Evolutionary conservation across 2,797 vertebrate genomes (phyloP).

Genomic region (Cyprinella venusta): DNA sequence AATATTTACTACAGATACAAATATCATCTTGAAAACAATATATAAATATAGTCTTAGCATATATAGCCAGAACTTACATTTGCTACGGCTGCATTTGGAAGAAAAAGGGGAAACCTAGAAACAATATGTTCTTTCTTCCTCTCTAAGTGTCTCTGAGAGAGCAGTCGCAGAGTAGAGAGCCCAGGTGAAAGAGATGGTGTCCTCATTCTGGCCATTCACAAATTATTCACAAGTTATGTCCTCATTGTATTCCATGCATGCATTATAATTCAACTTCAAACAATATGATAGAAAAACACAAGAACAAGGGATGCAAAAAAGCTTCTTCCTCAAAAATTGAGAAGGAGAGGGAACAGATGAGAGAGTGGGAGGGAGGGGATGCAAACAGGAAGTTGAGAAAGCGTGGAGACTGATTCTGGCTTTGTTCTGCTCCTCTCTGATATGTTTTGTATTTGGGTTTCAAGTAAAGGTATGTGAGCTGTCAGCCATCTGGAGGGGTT

Average conservation of each 20-base stretch:
- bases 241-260: conserved; percentile 74
- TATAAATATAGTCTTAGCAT: not conserved
- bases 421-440: conserved; percentile 68
- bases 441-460: conserved; percentile 72
- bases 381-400: conserved; percentile 58
- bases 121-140: conserved; percentile 40
- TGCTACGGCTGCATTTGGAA: conserved; percentile 30
- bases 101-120: not conserved
- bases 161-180: conserved; percentile 47
- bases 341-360: conserved; percentile 56
- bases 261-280: conserved; percentile 77
- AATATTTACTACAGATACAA: conserved; percentile 4
- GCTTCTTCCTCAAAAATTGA: conserved; percentile 72
- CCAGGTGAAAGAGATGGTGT: conserved; percentile 68
- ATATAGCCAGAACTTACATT: conserved; percentile 3
- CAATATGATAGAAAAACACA: conserved; percentile 75
- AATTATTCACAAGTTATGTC: conserved; percentile 68
- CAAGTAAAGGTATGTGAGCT: conserved; percentile 69
- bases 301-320: conserved; percentile 77
- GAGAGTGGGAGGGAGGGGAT: conserved; percentile 39
- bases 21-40: conserved; percentile 14
- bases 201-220: conserved; percentile 63
- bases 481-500: conserved; percentile 56
- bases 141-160: conserved; percentile 51
- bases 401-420: conserved; percentile 57